A percentile compares a stretch with the other conserved stretches of the same genome.
phyloP scores from a whole-genome alignment of 2,113 vertebrate genomes.

The Zapornia atra region DNA sequence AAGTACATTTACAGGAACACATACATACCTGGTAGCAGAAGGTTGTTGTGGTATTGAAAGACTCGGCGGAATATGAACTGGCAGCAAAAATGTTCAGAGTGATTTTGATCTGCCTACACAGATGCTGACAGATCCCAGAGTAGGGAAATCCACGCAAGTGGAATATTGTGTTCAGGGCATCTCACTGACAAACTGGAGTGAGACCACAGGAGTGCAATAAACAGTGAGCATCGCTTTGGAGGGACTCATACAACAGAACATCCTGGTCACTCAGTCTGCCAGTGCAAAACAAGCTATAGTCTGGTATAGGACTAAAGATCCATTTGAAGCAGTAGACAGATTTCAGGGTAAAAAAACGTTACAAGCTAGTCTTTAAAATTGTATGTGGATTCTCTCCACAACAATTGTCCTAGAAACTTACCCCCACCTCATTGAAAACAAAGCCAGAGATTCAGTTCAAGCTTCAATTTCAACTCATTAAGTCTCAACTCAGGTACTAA shows the following conservation, averaged over 20 bases:
- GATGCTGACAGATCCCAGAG: background rate
- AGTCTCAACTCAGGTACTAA: background rate
- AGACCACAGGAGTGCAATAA: slow-evolving; percentile 17
- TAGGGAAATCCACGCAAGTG: background rate
- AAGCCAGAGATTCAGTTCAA: background rate
- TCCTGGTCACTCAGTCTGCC: background rate
- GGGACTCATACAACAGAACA: background rate
- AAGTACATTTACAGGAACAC: background rate
- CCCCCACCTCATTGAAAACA: background rate
- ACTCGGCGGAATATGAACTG: background rate
- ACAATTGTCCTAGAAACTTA: background rate
- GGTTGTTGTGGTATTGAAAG: background rate
- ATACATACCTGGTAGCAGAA: background rate
- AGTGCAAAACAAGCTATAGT: background rate
- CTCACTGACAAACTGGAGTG: slow-evolving; percentile 19
- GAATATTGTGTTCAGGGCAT: background rate
- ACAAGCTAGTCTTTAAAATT: background rate
- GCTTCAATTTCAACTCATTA: background rate
- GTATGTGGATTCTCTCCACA: rapidly evolving
- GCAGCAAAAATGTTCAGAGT: background rate
- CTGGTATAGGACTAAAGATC: background rate
- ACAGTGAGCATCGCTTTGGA: background rate
- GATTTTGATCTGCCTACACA: slow-evolving; percentile 13
- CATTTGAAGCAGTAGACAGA: background rate
- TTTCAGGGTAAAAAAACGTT: background rate